Base-by-base conservation (phyloP, 2,797 vertebrate genomes). In the Cynopterus sphinx region DNA sequence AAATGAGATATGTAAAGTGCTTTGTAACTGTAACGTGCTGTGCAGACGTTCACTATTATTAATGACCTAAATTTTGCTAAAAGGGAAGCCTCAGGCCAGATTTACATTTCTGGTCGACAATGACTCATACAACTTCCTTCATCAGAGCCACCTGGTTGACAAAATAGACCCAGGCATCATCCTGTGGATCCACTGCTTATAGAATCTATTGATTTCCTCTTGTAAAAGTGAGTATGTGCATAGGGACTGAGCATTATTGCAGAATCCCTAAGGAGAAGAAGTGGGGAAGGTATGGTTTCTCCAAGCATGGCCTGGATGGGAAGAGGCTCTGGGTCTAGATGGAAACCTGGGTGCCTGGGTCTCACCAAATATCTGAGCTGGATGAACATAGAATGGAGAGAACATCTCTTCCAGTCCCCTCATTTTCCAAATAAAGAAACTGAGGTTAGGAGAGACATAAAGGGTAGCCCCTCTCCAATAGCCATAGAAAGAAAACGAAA, bases 51-150 rank as follows among this genome's bases (percentile, higher is more conserved):
- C 97, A 87, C 90, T 94, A 84, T 96, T 97, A 96, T 97, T 96
- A 97, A 96, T 96, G 96, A 95, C 91, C 92, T 87, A 93, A 79
- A 96, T 97, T 96, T 96, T 82, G 81, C 96, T 97, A 78, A 92
- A 96, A 96, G 97, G 97, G 94, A 92, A 96, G 91, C 97, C 96
- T 96, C 67, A 75, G 73, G 91, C 91, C 74, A 94, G 94, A 98
- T 98, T 98, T 98, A 97, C 97, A 98, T 98, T 96, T 98, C 94
- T 97, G 96, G 96, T 92, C 87, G 94, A 96, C 85, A 91, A 95
- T 98, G 96, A 97, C 96, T 97, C 96, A 97, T 87, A 88, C 65
- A 75, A 94, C 96, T 97, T 98, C 97, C 97, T 83, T 96, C 88
- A 82, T 70, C 84, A 86, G 88, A 96, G 94, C 96, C 96, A 97